These are phyloP conservation scores for Aviceda subcristata DNA, from an alignment of 2,113 vertebrate species.

Conservation along the genomic window DNA sequence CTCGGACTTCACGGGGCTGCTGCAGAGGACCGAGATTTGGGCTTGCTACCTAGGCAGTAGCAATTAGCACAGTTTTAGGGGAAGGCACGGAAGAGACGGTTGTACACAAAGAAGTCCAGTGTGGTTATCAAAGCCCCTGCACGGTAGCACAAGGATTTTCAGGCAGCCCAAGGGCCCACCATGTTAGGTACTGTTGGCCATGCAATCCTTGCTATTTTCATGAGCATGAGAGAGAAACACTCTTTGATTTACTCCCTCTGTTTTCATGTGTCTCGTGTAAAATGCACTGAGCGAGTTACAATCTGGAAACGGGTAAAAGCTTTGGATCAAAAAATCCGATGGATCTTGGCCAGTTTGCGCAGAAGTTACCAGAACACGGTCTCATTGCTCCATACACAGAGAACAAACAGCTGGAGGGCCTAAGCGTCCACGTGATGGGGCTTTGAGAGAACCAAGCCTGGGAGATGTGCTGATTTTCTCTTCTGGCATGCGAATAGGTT, in stretches of 20 bases:
- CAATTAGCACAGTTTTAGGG: not conserved
- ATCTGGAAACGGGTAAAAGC: slow-evolving; percentile 48
- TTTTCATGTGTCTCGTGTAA: not conserved
- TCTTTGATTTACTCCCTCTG: not conserved
- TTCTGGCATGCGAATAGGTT: slow-evolving; percentile 53
- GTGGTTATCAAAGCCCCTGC: not conserved
- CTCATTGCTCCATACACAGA: slow-evolving; percentile 1
- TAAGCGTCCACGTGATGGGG: not conserved
- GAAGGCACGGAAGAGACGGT: not conserved
- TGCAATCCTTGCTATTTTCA: not conserved
- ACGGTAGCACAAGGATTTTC: not conserved
- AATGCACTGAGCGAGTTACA: not conserved
- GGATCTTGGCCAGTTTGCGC: slow-evolving; percentile 25
- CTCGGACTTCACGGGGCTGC: not conserved
- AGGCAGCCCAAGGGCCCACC: accelerated
- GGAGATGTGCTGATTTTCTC: slow-evolving; percentile 44
- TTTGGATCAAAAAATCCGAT: slow-evolving; percentile 2
- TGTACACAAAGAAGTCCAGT: not conserved
- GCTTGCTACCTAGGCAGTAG: not conserved
- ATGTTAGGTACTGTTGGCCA: not conserved
- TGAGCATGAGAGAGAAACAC: not conserved
- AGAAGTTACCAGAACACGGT: slow-evolving; percentile 26
- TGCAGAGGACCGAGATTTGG: not conserved
- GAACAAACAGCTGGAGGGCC: slow-evolving; percentile 55
- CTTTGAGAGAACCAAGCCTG: slow-evolving; percentile 26